Percentiles rank a stretch among this genome's conserved stretches.
Conservation (phyloP, 2,113 vertebrate species). For the Halichoerus grypus region DNA sequence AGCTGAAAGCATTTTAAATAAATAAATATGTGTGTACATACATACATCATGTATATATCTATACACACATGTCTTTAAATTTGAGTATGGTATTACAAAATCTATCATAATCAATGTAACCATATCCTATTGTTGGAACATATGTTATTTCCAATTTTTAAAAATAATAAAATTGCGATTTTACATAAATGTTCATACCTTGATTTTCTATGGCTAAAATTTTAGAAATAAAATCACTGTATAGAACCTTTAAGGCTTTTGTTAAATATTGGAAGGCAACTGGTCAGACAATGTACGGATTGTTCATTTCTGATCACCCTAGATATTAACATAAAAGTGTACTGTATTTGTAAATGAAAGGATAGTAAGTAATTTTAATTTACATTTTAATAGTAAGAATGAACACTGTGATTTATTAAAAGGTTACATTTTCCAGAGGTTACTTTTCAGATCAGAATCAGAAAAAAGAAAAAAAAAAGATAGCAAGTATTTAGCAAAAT, state of each 20-base stretch:
- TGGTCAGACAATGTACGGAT: not conserved
- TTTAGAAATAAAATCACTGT: not conserved
- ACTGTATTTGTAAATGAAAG: not conserved
- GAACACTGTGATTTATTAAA: not conserved
- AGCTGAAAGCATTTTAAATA: not conserved
- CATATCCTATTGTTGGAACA: not conserved
- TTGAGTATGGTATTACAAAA: constrained; percentile 17
- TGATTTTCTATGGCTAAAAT: constrained; percentile 33
- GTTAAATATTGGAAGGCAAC: not conserved
- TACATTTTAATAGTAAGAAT: constrained; percentile 30
- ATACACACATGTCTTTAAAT: constrained; percentile 1
- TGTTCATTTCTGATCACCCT: not conserved
- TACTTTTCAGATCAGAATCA: constrained; percentile 25
- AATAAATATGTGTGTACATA: not conserved
- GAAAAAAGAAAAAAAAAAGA: not conserved
- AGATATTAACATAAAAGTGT: not conserved
- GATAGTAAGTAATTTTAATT: not conserved
- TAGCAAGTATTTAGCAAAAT: not conserved
- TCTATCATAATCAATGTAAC: not conserved
- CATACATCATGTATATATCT: not conserved
- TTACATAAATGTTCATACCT: not conserved
- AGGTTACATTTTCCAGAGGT: not conserved
- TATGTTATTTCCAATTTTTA: not conserved
- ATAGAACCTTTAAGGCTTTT: not conserved
- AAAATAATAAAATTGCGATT: not conserved